Evolutionary conservation across 1,140 invertebrate genomes (phyloP), one percentile per base, ranked within the genome.

Genomic region (Galendromus occidentalis): DNA sequence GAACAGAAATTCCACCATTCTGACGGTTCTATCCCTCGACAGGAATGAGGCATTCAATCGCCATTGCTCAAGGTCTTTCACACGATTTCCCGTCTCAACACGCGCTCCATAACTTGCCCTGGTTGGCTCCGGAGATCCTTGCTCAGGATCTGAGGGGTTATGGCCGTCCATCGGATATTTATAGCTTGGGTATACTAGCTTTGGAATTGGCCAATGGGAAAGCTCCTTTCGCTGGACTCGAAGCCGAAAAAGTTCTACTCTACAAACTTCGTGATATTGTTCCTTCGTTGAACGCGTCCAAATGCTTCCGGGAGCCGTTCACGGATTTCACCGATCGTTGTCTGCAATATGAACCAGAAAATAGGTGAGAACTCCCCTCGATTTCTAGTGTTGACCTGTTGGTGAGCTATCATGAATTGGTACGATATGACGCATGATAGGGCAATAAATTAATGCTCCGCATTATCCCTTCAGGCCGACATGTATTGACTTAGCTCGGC

Each of bases 71-170:
- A 39, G 51, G 14, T 33, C 25, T 59, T 29, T 59, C 51, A 33
- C 51, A 59, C 33, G 51, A 59, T 14, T 59, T 59, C 33, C 51
- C 51, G 14, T 59, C 51, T 29, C 51, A 25, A 59, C 51, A 59
- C 33, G 51, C 51, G 22, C 51, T 59, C 14, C 51, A 59, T 33
- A 59, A 59, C 33, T 22, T 59, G 20, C 51, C 51, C 17, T 59
- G 51, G 51, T 22, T 59, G 22, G 51, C 51, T 17, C 51, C 51
- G 1, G 51, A 59, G 33, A 33, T 59, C 5, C 20, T 59, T 1
- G 51, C 51, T 59, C 64, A 65, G 33, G 51, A 59, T 59, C 33
- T 59, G 4, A 25, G 51, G 4, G 51, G 51, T 59, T 59, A 59
- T 22, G 51, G 51, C 25, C 51, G 51, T 29, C 25, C 51, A 14